Percentiles rank a stretch among this genome's conserved stretches.
Evolutionary conservation across 2,113 vertebrate genomes (phyloP).

Genomic region (Microtus richardsoni): DNA sequence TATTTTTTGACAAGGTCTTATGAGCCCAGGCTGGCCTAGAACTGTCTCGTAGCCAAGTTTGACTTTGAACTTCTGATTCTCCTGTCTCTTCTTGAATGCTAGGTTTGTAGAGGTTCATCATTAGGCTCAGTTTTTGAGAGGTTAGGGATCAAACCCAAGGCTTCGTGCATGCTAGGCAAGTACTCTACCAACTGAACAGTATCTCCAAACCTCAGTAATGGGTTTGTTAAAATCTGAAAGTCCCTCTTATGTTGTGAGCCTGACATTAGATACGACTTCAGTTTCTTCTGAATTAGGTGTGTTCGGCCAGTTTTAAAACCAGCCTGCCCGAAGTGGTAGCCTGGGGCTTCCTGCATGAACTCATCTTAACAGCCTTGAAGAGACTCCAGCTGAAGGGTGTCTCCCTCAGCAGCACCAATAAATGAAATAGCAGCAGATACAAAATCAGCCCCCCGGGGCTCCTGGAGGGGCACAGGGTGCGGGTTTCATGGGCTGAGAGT

Average conservation of each 20-base stretch:
- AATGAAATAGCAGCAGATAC: constrained; percentile 3
- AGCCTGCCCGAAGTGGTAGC: not conserved
- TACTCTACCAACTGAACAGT: not conserved
- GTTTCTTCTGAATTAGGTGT: not conserved
- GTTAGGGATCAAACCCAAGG: not conserved
- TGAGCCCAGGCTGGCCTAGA: not conserved
- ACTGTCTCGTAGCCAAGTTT: not conserved
- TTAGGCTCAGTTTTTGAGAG: not conserved
- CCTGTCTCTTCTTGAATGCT: not conserved
- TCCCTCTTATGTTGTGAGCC: not conserved
- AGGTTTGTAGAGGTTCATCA: not conserved
- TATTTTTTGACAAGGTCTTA: not conserved
- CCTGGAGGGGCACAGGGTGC: not conserved
- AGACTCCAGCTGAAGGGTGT: not conserved
- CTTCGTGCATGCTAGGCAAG: not conserved
- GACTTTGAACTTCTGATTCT: not conserved
- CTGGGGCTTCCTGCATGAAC: not conserved
- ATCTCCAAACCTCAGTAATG: not conserved
- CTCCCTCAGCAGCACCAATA: not conserved
- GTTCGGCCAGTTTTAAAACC: constrained; percentile 17
- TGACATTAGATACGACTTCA: not conserved
- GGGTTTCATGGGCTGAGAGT: not conserved
- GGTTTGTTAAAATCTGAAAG: constrained; percentile 13
- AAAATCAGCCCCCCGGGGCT: not conserved
- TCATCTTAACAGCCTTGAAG: constrained; percentile 9